phyloP scores from a whole-genome alignment of 1,140 invertebrate species.

The Leptinotarsa undecemlineata region DNA sequence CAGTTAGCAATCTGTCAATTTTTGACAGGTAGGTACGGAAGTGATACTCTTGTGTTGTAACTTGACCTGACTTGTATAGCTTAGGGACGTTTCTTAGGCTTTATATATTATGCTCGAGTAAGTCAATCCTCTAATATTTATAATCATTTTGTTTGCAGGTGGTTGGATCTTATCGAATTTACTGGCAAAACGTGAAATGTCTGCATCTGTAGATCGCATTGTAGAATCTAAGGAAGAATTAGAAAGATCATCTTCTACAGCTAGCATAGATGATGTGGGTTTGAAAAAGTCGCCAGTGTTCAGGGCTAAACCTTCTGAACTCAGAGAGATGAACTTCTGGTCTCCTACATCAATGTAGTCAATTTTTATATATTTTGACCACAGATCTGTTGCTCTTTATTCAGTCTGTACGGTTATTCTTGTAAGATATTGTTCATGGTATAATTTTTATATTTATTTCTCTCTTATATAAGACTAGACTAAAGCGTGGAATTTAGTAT shows the following conservation, averaged over 20 bases:
- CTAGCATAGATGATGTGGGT: slow-evolving; percentile 36
- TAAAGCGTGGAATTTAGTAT: slow-evolving; percentile 23
- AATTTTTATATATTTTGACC: slow-evolving; percentile 1
- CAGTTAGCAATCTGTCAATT: no score
- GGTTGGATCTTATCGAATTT: slow-evolving; percentile 61
- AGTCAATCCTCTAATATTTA: no score
- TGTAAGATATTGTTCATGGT: slow-evolving; percentile 1
- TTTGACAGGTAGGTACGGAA: not conserved
- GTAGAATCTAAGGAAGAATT: slow-evolving; percentile 51
- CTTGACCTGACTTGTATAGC: not conserved
- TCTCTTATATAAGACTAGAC: slow-evolving; percentile 9
- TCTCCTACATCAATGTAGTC: slow-evolving; percentile 78
- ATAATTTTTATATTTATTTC: slow-evolving; percentile 11
- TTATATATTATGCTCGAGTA: no score
- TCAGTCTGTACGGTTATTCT: not conserved
- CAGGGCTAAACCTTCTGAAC: slow-evolving; percentile 70
- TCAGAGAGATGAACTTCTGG: slow-evolving; percentile 83
- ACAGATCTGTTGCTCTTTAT: slow-evolving; percentile 6
- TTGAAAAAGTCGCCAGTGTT: slow-evolving; percentile 47
- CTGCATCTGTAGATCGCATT: slow-evolving; percentile 59
- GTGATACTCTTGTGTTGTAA: not conserved
- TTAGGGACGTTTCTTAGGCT: no score
- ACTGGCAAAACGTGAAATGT: slow-evolving; percentile 54
- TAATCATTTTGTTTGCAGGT: slow-evolving; percentile 3
- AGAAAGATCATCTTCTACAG: slow-evolving; percentile 32